Percentiles rank a stretch among this genome's conserved stretches.
These are phyloP conservation scores for Craniophora ligustri DNA, from an alignment of 2,888 invertebrate genomes.

Conservation along the genomic window DNA sequence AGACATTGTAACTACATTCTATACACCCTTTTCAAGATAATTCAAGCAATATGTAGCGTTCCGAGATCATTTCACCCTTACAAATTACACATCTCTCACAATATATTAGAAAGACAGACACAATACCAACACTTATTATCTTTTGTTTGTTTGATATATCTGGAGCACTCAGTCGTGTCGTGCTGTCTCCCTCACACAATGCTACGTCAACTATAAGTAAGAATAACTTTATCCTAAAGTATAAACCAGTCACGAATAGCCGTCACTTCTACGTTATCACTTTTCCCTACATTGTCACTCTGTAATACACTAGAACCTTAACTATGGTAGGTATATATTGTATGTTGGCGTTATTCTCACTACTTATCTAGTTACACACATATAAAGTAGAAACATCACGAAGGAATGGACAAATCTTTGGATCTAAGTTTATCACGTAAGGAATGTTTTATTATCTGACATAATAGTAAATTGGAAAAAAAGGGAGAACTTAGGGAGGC, in stretches of 20 bases:
- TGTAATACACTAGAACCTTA: slow-evolving; percentile 56
- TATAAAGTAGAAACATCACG: slow-evolving; percentile 43
- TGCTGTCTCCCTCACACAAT: slow-evolving; percentile 21
- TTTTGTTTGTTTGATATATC: slow-evolving; percentile 41
- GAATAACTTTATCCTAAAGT: slow-evolving; percentile 56
- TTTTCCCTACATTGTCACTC: slow-evolving; percentile 59
- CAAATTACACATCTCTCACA: slow-evolving; percentile 8
- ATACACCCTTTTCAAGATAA: slow-evolving; percentile 12
- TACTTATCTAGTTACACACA: slow-evolving; percentile 44
- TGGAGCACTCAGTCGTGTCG: slow-evolving; percentile 48
- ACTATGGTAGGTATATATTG: slow-evolving; percentile 55
- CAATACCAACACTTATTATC: slow-evolving; percentile 30
- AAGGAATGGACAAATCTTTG: slow-evolving; percentile 45
- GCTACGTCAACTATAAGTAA: slow-evolving; percentile 43
- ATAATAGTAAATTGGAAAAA: slow-evolving; percentile 62
- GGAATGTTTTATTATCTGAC: slow-evolving; percentile 56
- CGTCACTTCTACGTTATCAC: slow-evolving; percentile 66
- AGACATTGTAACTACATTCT: slow-evolving; percentile 14
- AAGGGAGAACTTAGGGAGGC: too few species aligned
- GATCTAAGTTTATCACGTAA: slow-evolving; percentile 44
- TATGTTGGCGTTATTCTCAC: slow-evolving; percentile 65
- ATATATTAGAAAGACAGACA: slow-evolving; percentile 34
- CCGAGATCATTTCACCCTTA: slow-evolving; percentile 23
- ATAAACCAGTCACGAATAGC: slow-evolving; percentile 69
- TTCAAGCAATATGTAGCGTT: slow-evolving; percentile 25